Evolutionary conservation across 1,140 invertebrate species (phyloP).

Genomic region (Oreohelix idahoensis): DNA sequence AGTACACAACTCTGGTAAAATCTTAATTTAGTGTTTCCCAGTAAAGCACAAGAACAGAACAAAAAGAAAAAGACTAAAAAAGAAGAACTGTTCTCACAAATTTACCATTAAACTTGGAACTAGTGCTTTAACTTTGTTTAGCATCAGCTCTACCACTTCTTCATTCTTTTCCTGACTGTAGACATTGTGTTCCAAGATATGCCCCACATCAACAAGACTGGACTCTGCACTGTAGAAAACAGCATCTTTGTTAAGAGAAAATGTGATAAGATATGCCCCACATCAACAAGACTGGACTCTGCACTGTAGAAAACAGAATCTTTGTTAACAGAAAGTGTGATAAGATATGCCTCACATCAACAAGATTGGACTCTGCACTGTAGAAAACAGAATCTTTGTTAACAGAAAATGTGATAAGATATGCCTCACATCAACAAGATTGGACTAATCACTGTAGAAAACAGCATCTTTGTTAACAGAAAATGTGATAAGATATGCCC

Average conservation of each 20-base stretch:
- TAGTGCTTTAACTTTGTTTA: conserved; percentile 9
- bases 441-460: not conserved
- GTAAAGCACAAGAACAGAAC: no score
- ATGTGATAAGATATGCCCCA: not conserved
- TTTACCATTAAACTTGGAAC: conserved; percentile 1
- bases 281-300: conserved; percentile 1
- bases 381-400: no score
- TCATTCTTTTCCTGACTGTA: not conserved
- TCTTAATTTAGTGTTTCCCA: no score
- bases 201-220: not conserved
- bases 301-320: not conserved
- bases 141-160: not conserved
- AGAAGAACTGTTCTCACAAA: no score
- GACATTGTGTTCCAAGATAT: not conserved
- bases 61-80: no score
- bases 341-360: not conserved
- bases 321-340: no score
- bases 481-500: not conserved
- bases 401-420: no score
- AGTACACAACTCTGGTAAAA: no score
- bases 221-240: not conserved
- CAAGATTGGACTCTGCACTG: not conserved
- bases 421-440: not conserved
- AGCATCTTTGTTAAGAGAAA: no score
- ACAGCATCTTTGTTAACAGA: no score